Evolutionary conservation across 2,888 invertebrate genomes (phyloP).

Genomic region (Pyrgus malvae): DNA sequence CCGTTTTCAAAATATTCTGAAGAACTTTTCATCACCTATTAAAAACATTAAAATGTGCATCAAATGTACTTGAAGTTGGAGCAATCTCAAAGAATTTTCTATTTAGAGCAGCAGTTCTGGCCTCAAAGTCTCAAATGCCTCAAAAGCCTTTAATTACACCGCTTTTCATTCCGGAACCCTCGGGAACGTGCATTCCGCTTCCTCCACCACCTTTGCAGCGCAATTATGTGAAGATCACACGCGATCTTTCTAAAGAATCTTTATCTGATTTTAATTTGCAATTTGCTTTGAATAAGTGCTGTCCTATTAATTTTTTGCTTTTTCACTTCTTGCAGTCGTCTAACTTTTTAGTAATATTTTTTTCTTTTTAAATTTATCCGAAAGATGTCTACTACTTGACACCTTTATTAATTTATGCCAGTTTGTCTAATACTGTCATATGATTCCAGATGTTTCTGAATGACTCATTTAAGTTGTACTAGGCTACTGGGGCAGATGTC

Average conservation of each 20-base stretch:
- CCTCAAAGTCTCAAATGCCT: conserved; percentile 5
- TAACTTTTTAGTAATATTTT: neutral
- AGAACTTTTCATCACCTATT: too few relatives aligned
- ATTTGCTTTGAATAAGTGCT: neutral
- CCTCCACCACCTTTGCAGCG: neutral
- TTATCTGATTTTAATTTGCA: neutral
- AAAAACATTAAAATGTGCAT: too few relatives aligned
- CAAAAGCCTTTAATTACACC: conserved; percentile 19
- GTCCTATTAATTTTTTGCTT: neutral
- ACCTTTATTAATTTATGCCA: too few relatives aligned
- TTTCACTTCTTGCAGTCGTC: neutral
- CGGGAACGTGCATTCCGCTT: neutral
- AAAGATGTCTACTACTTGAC: too few relatives aligned
- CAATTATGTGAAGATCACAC: conserved; percentile 7
- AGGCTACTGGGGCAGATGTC: too few relatives aligned
- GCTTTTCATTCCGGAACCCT: conserved; percentile 14
- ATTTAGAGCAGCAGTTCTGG: neutral
- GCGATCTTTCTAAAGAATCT: neutral
- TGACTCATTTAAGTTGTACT: too few relatives aligned
- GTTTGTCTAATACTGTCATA: too few relatives aligned
- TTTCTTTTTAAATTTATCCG: neutral
- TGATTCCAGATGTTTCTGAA: too few relatives aligned
- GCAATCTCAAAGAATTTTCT: neutral
- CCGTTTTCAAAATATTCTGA: too few relatives aligned
- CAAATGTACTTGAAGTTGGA: too few relatives aligned